phyloP scores from a whole-genome alignment of 2,888 invertebrate genomes.

The Ferdinandea cuprea region DNA sequence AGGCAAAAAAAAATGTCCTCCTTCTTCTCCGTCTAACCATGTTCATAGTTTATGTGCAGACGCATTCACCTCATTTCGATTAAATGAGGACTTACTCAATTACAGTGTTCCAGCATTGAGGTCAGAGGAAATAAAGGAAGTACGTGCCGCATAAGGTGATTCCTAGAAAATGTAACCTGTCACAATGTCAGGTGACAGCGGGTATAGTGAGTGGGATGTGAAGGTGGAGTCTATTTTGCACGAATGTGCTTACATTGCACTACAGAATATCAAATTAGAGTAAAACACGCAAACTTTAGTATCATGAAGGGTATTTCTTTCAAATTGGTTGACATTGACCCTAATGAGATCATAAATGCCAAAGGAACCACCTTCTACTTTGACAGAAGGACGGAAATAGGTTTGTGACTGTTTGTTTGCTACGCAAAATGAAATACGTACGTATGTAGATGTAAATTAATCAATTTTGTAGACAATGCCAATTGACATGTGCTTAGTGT shows the following conservation, averaged over 20 bases:
- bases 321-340: conserved; percentile 31
- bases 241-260: conserved; percentile 4
- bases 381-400: neutral
- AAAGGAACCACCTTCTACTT: neutral
- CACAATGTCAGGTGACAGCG: neutral
- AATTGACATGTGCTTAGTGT: neutral
- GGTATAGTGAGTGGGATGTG: conserved; percentile 7
- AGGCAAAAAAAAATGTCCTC: neutral
- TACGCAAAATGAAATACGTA: neutral
- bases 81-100: conserved; percentile 33
- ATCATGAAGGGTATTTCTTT: conserved; percentile 7
- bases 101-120: conserved; percentile 20
- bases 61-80: conserved; percentile 18
- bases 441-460: neutral
- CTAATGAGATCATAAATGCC: conserved; percentile 1
- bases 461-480: neutral
- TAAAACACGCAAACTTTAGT: conserved; percentile 6
- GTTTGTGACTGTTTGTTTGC: neutral
- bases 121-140: conserved; percentile 30
- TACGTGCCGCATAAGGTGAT: conserved; percentile 25
- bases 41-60: neutral
- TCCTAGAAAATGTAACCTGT: conserved; percentile 18
- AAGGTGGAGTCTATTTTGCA: conserved; percentile 6
- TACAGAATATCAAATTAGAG: conserved; percentile 13
- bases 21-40: neutral